Evolutionary conservation across 2,888 invertebrate genomes (phyloP), one percentile per base, ranked within the genome.

Genomic region (Cephus runcator): DNA sequence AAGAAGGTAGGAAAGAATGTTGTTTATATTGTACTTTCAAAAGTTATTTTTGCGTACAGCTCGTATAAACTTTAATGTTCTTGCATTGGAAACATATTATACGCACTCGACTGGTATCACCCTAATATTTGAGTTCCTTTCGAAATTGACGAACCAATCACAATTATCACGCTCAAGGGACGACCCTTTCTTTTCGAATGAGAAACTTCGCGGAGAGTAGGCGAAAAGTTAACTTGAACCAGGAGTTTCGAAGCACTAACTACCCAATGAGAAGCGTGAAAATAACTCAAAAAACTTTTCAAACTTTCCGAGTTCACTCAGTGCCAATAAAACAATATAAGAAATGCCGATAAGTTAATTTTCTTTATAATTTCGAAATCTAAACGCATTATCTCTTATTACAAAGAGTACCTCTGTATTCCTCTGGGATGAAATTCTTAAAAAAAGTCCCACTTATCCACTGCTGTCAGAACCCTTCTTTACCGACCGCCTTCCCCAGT

Each of bases 81-180:
- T 56, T 34, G 23, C 34, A 74, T 74, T n/a, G 74, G 35, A 74
- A 74, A 74, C 35, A 34, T 6, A 74, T 74, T 33, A 74, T 35
- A 34, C 74, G 31, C 74, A n/a, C n/a, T n/a, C 35, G 23, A 23
- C n/a, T 34, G 74, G 11, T 35, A 31, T 6, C 74, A 23, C n/a
- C 33, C 33, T n/a, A 36, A 74, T 74, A 74, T 74, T 74, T 74
- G 35, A 34, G 34, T 74, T 74, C 23, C 12, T 11, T 34, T n/a
- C 74, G 12, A 34, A 74, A 74, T 74, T 74, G 74, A 74, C 74
- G 34, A 35, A 34, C 74, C 74, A 35, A 35, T 74, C 74, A 34
- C 74, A 74, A 74, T 74, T 74, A 74, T 74, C 74, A 36, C 35
- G 34, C 71, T 71, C 71, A 71, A 71, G 34, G 71, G 71, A 34